Evolutionary conservation across 2,888 invertebrate species (phyloP).

Genomic region (Pinctada fucata): DNA sequence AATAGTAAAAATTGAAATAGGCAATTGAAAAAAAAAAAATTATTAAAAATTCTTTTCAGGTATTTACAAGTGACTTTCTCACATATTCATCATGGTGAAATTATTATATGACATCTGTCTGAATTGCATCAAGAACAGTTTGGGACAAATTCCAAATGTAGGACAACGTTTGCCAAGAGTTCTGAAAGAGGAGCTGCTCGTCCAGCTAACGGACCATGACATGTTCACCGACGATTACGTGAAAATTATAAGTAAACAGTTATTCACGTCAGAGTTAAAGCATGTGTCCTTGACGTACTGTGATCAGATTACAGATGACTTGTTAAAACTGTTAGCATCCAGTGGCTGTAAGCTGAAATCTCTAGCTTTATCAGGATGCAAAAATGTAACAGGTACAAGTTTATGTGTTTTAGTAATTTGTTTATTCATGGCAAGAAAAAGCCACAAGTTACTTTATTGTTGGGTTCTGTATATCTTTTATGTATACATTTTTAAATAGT

Average conservation of each 20-base stretch:
- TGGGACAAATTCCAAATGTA: constrained; percentile 8
- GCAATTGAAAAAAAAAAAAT: too few species aligned
- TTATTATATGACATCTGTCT: constrained; percentile 16
- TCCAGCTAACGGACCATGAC: constrained; percentile 14
- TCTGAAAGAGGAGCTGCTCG: constrained; percentile 17
- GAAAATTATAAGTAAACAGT: neutral
- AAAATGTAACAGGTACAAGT: constrained; percentile 64
- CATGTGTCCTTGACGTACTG: constrained; percentile 66
- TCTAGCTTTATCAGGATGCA: constrained; percentile 61
- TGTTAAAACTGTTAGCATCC: constrained; percentile 55
- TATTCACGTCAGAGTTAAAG: constrained; percentile 42
- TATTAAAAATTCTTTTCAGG: too few species aligned
- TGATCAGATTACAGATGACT: constrained; percentile 63
- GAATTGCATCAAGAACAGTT: constrained; percentile 14
- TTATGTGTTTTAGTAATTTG: neutral
- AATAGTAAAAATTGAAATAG: too few species aligned
- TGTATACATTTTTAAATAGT: too few species aligned
- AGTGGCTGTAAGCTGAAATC: constrained; percentile 60
- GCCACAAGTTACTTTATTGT: too few species aligned
- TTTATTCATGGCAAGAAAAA: too few species aligned
- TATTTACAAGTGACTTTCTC: too few species aligned
- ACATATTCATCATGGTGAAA: constrained; percentile 13
- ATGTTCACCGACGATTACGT: constrained; percentile 1
- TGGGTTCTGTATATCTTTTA: too few species aligned
- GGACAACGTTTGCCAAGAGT: constrained; percentile 1